Evolutionary conservation across 2,113 vertebrate species (phyloP), one percentile per base, ranked within the genome.

Genomic region (Clarias batrachus): DNA sequence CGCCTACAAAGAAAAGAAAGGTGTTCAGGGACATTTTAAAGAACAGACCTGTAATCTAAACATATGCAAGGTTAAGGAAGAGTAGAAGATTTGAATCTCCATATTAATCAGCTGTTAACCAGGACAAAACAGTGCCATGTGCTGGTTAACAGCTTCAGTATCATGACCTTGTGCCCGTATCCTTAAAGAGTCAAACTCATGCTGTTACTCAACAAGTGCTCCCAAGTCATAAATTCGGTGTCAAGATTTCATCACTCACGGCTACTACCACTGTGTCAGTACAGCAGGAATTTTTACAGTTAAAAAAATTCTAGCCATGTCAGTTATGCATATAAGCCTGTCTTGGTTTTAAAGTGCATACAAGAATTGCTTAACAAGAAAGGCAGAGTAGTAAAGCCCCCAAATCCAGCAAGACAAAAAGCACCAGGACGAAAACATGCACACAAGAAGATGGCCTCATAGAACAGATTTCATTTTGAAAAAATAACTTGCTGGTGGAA

Each of bases 51-150:
- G 92, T 91, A 48, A 48, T 1, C 48, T 48, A 48, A 48, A 86
- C 77, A 90, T 92, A 89, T 83, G 65, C 74, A 83, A 83, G 89
- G 89, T 86, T 91, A 89, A 92, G 89, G 87, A 85, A 13, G 84
- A 84, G n/a, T n/a, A n/a, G n/a, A n/a, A n/a, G 57, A 85, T 88
- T 86, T 77, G 90, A 85, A 93, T 90, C 90, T 86, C 62, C 62
- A 90, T 90, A 91, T 94, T 93, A 92, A 84, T 88, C 73, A 87
- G 79, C 90, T 88, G 92, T 93, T 91, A 88, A 92, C 91, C 91
- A 92, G 90, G 93, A 93, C 89, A 88, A 48, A 91, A 89, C 87
- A 90, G 11, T 86, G 73, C 73, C 83, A 73, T 78, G 23, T 81
- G 88, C 70, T 80, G 65, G 92, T 91, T 92, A 90, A 91, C 71